Base-by-base conservation (phyloP, 2,888 invertebrate species). In the Agonum fuliginosum region DNA sequence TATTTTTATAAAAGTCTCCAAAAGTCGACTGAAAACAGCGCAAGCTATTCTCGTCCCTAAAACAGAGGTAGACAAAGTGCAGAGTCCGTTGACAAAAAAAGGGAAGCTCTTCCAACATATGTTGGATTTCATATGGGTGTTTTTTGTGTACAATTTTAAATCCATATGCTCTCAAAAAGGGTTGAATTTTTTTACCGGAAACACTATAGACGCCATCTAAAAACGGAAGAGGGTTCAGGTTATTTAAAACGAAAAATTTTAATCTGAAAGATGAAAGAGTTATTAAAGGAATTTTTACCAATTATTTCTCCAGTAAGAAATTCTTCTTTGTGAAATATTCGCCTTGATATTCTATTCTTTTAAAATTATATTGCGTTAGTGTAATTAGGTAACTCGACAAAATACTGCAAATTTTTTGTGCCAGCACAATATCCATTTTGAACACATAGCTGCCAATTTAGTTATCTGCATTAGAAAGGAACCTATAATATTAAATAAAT, bases 121-220 rank as follows among this genome's bases (percentile, higher is more conserved):
- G 73, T 30, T 43, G 41, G n/a, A 24, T 58, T 62, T 73, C 73
- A 43, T 43, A 43, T 46, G 74, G 46, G 12, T 12, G 27, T 62
- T 43, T 62, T 74, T 74, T 74, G 22, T 46, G 12, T 12, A 27
- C 51, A 48, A 51, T n/a, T 43, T 58, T 65, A 74, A 65, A 65
- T 74, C 74, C 74, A 74, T 74, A 58, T 74, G 74, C 70, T 54
- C 54, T 62, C 43, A 46, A 46, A 71, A 74, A 74, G 74, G 74
- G 74, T 73, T 73, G 73, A n/a, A 73, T 54, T 58, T 73, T 73
- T 73, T 74, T 27, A 74, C 74, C 74, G 74, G 74, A 74, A 74
- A 74, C 27, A 24, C 30, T 43, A 24, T 62, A 74, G 74, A 74
- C 74, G 65, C 73, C 73, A 73, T 58, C 58, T 71, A 71, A 51